phyloP scores from a whole-genome alignment of 2,888 invertebrate species.

The Crossocerus cetratus region DNA sequence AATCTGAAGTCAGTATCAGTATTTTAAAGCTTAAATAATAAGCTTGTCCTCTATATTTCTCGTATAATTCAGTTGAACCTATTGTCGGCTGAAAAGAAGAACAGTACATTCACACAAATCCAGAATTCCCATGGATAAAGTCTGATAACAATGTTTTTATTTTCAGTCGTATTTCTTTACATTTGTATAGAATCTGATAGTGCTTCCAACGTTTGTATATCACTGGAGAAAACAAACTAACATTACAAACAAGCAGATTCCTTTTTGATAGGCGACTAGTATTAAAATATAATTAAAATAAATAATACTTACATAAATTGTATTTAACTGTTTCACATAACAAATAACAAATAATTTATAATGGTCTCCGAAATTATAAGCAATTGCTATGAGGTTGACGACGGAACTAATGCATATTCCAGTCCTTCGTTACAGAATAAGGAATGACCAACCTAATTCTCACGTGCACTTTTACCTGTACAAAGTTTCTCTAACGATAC shows the following conservation, averaged over 20 bases:
- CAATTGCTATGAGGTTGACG: conserved; percentile 29
- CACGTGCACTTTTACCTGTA: conserved; percentile 29
- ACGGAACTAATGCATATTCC: conserved; percentile 29
- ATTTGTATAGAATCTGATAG: conserved; percentile 69
- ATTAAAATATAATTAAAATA: conserved; percentile 65
- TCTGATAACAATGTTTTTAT: conserved; percentile 68
- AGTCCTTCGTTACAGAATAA: conserved; percentile 30
- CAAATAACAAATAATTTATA: conserved; percentile 29
- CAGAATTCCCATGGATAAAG: neutral
- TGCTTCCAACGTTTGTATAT: conserved; percentile 62
- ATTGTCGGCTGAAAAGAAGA: too few species aligned
- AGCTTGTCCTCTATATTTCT: too few species aligned
- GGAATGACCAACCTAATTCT: conserved; percentile 34
- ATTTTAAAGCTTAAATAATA: neutral
- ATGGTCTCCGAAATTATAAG: conserved; percentile 20
- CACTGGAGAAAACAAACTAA: conserved; percentile 37
- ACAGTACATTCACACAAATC: too few species aligned
- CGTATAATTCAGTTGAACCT: too few species aligned
- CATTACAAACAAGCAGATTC: conserved; percentile 54
- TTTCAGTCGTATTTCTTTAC: conserved; percentile 69
- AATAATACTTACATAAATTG: conserved; percentile 57
- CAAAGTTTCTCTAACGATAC: conserved; percentile 45
- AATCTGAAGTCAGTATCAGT: too few species aligned
- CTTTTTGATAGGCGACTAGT: conserved; percentile 69
- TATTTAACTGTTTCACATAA: conserved; percentile 20